These are phyloP conservation scores for Marisa cornuarietis DNA, from an alignment of 1,140 invertebrate genomes.

Conservation along the genomic window DNA sequence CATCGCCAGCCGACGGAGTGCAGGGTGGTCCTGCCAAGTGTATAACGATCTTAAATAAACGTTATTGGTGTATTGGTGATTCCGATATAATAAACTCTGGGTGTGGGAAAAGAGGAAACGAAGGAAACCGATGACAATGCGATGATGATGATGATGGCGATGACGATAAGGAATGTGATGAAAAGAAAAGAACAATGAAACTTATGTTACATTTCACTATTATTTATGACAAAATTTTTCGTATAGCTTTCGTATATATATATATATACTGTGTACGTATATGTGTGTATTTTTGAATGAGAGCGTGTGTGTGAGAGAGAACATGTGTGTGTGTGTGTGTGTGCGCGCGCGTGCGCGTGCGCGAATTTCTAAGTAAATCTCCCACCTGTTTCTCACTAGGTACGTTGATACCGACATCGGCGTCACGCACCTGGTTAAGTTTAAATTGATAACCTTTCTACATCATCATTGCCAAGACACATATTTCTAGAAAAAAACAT, in stretches of 20 bases:
- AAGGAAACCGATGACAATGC: no score
- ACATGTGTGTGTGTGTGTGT: constrained; percentile 14
- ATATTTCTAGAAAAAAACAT: no score
- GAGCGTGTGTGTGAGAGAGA: background rate
- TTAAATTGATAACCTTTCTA: no score
- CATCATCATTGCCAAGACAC: no score
- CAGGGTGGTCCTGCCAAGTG: no score
- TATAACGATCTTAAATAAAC: no score
- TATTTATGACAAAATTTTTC: background rate
- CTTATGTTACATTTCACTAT: background rate
- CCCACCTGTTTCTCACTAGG: no score
- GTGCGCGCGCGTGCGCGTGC: background rate
- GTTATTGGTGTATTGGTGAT: background rate
- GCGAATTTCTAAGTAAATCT: background rate
- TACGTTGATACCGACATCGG: no score
- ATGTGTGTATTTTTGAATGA: background rate
- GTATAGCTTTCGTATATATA: background rate
- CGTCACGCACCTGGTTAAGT: background rate
- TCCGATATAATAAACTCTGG: no score
- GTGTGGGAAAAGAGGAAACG: background rate
- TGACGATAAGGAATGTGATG: constrained; percentile 1
- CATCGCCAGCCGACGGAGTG: no score
- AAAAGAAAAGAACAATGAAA: background rate
- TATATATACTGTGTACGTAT: background rate
- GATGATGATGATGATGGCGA: constrained; percentile 10